These are phyloP conservation scores for Colletes collaris DNA, from an alignment of 2,888 invertebrate species.

Conservation along the genomic window DNA sequence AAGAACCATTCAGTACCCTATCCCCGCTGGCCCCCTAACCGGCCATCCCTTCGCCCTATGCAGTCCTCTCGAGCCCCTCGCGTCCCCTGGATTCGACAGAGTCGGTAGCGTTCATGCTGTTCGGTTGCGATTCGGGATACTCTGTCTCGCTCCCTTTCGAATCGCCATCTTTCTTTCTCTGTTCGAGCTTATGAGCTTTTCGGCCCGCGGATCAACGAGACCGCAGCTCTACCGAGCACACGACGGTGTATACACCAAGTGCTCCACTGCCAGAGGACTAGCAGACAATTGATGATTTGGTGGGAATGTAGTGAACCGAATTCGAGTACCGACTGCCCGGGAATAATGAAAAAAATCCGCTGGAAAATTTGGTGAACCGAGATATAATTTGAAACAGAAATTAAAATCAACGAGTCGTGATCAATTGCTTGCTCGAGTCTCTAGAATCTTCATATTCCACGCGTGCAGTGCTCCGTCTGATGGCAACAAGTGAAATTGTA, in stretches of 20 bases:
- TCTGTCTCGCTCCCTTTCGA: not conserved
- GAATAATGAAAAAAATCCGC: no score
- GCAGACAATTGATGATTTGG: no score
- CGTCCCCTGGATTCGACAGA: conserved; percentile 24
- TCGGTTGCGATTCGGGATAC: conserved; percentile 25
- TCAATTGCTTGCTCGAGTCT: no score
- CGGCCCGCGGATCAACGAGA: conserved; percentile 49
- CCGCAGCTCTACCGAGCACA: conserved; percentile 29
- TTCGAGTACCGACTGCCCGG: not conserved
- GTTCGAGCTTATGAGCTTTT: conserved; percentile 62
- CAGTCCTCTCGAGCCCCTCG: conserved; percentile 2
- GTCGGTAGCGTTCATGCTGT: conserved; percentile 22
- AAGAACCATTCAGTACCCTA: conserved; percentile 57
- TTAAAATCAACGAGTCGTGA: no score
- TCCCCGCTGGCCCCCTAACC: conserved; percentile 26
- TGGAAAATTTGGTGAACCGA: no score
- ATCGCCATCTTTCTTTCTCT: not conserved
- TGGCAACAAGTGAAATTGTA: no score
- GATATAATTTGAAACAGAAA: no score
- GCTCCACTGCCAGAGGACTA: not conserved
- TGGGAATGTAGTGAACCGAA: not conserved
- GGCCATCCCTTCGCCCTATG: conserved; percentile 30
- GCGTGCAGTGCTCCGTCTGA: no score
- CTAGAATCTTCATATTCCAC: no score
- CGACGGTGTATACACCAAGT: conserved; percentile 17